Evolutionary conservation across 2,888 invertebrate genomes (phyloP).

Genomic region (Heliconius hortense): DNA sequence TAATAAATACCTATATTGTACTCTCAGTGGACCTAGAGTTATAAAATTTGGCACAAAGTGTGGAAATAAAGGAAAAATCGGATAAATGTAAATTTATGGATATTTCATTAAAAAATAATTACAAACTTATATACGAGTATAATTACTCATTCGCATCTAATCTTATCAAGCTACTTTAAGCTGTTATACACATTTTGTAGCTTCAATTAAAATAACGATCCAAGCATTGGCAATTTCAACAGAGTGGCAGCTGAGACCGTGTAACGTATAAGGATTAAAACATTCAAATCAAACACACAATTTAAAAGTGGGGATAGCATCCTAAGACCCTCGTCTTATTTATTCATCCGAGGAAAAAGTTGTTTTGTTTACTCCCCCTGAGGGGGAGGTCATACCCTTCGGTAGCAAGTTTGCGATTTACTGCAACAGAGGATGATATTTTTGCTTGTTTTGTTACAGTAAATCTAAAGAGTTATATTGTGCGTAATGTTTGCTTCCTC

Average conservation of each 20-base stretch:
- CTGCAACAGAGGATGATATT: constrained; percentile 60
- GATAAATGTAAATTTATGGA: no score
- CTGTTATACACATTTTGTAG: not conserved
- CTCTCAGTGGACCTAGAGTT: no score
- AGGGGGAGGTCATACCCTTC: constrained; percentile 60
- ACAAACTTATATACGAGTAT: not conserved
- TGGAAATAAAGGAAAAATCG: no score
- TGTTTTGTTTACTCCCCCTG: constrained; percentile 76
- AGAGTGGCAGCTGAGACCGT: constrained; percentile 57
- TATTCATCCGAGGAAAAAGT: constrained; percentile 79
- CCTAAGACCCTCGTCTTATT: constrained; percentile 77
- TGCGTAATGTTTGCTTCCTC: constrained; percentile 41
- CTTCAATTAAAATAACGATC: constrained; percentile 16
- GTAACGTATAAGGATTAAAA: constrained; percentile 76
- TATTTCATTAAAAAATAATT: no score
- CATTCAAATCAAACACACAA: constrained; percentile 77
- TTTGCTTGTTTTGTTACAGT: constrained; percentile 64
- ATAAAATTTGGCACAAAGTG: no score
- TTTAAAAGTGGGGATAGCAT: constrained; percentile 66
- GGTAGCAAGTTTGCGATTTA: constrained; percentile 63
- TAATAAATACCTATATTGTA: no score
- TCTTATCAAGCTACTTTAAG: constrained; percentile 2
- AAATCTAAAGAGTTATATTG: constrained; percentile 52
- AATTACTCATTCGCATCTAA: constrained; percentile 2
- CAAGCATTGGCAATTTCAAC: constrained; percentile 40